Conservation (phyloP, 2,797 vertebrate species). For the Taenioides sp. region DNA sequence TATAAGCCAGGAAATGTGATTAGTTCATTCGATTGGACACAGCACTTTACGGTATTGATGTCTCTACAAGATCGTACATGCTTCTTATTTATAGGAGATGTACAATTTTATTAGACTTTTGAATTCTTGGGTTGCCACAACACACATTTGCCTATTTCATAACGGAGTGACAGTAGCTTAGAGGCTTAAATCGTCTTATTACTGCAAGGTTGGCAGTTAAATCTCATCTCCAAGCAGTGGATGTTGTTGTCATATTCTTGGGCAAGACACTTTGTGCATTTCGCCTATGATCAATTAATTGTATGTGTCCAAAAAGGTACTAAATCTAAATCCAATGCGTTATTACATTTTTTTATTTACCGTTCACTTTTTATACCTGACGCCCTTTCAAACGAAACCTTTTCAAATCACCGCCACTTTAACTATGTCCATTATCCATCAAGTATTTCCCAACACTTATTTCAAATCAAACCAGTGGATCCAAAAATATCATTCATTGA, state of each 20-base stretch:
- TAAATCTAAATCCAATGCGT: too few relatives aligned
- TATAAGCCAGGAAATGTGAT: slow-evolving; percentile 46
- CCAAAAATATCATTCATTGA: neutral
- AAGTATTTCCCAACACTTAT: too few relatives aligned
- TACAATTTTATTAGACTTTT: neutral
- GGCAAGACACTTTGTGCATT: neutral
- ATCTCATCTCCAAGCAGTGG: neutral
- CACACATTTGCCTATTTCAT: neutral
- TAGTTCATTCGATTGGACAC: slow-evolving; percentile 47
- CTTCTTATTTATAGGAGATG: slow-evolving; percentile 1
- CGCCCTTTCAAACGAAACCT: too few relatives aligned
- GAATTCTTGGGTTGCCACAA: neutral
- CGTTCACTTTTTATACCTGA: too few relatives aligned
- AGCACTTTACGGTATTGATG: slow-evolving; percentile 21
- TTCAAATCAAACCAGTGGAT: too few relatives aligned
- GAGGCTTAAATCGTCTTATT: neutral
- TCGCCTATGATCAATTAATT: too few relatives aligned
- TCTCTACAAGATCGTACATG: slow-evolving; percentile 14
- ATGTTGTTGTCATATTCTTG: neutral
- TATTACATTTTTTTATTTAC: too few relatives aligned
- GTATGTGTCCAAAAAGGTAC: too few relatives aligned
- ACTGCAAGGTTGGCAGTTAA: neutral
- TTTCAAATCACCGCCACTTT: too few relatives aligned
- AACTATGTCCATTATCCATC: too few relatives aligned
- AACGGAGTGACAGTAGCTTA: neutral